A percentile compares a stretch with the other conserved stretches of the same genome.
Conservation (phyloP, 2,113 vertebrate genomes). For the Esox niger region DNA sequence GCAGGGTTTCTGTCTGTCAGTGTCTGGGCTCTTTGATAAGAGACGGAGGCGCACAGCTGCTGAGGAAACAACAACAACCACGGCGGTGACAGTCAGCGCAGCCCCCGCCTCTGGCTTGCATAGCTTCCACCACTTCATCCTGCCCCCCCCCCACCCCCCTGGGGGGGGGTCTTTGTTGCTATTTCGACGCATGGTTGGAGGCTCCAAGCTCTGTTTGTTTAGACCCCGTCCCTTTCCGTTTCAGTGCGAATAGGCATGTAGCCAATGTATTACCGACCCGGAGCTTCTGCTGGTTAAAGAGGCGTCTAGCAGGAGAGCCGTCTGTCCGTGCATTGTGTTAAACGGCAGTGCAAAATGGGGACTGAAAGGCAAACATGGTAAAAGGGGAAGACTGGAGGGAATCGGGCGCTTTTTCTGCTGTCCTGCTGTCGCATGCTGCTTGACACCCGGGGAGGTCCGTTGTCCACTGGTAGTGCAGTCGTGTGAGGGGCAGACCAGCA, state of each 20-base stretch:
- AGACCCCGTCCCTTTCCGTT: no score
- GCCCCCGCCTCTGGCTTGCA: neutral
- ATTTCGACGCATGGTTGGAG: neutral
- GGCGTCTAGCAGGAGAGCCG: neutral
- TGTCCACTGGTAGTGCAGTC: neutral
- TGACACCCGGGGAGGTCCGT: constrained; percentile 22
- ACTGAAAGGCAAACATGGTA: neutral
- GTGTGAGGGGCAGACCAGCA: constrained; percentile 7
- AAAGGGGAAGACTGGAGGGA: constrained; percentile 32
- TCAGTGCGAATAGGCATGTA: neutral
- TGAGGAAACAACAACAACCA: constrained; percentile 17
- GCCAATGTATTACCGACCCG: neutral
- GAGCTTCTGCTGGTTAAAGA: neutral
- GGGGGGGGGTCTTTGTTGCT: no score
- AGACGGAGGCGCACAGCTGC: constrained; percentile 30
- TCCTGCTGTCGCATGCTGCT: constrained; percentile 12
- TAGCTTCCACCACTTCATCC: constrained; percentile 3
- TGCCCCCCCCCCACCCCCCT: neutral
- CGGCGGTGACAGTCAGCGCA: neutral
- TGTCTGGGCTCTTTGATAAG: constrained; percentile 41
- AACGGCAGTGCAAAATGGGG: neutral
- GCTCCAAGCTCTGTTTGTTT: neutral
- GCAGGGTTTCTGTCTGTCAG: constrained; percentile 25
- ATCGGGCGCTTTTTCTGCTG: constrained; percentile 24
- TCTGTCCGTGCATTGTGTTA: neutral